Evolutionary conservation across 2,113 vertebrate species (phyloP).

Genomic region (Nettapus auritus): DNA sequence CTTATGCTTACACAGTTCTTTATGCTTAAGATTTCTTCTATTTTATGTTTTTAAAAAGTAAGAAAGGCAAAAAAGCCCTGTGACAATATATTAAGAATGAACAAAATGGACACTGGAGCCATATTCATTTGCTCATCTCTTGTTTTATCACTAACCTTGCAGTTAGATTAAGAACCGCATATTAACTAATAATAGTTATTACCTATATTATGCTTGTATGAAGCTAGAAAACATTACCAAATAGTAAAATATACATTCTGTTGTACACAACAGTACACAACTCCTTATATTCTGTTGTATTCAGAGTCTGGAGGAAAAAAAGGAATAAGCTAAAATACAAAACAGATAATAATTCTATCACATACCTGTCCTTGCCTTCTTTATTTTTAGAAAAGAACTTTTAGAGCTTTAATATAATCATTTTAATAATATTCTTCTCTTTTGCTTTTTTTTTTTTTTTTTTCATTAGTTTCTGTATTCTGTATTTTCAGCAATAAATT

Average conservation of each 20-base stretch:
- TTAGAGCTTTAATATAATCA: neutral
- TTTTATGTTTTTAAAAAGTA: neutral
- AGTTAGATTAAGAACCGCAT: neutral
- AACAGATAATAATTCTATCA: neutral
- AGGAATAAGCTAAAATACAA: neutral
- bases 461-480: neutral
- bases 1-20: neutral
- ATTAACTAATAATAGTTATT: neutral
- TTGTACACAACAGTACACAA: neutral
- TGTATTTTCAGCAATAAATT: too few species aligned
- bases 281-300: neutral
- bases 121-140: neutral
- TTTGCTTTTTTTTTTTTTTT: neutral
- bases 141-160: neutral
- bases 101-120: neutral
- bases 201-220: neutral
- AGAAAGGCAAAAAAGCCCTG: neutral
- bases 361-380: neutral
- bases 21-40: too few species aligned
- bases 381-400: neutral
- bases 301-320: neutral
- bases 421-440: neutral
- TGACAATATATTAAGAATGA: neutral
- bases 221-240: neutral
- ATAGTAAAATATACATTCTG: neutral